Conservation (phyloP, 2,888 invertebrate species). For the Notodonta ziczac region DNA sequence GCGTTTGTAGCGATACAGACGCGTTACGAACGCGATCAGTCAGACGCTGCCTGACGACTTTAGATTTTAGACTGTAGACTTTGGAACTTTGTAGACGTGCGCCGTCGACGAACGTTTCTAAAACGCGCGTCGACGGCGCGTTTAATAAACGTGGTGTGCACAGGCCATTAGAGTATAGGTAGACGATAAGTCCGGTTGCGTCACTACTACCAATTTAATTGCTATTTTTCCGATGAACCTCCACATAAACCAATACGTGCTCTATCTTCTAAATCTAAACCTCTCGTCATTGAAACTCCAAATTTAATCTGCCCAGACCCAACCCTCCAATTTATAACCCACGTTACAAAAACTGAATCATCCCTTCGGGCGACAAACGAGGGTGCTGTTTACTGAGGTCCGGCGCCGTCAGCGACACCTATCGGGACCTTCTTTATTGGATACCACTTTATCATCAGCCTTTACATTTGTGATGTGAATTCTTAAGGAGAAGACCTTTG, state of each 20-base stretch:
- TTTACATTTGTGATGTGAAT: conserved; percentile 22
- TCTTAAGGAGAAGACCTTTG: conserved; percentile 10
- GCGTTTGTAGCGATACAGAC: no score
- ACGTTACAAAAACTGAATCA: conserved; percentile 27
- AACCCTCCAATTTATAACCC: conserved; percentile 5
- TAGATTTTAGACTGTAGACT: no score
- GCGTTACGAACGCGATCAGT: no score
- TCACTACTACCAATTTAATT: not conserved
- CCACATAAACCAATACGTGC: not conserved
- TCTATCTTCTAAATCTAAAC: not conserved
- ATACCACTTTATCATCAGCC: conserved; percentile 24
- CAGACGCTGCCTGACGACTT: no score
- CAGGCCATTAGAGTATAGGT: no score
- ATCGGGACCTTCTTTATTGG: conserved; percentile 33
- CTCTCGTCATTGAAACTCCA: conserved; percentile 1
- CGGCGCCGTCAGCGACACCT: conserved; percentile 33
- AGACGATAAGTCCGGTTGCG: no score
- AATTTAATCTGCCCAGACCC: not conserved
- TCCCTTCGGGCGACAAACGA: conserved; percentile 25
- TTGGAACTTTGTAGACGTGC: no score
- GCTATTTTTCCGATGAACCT: not conserved
- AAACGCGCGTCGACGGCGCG: no score
- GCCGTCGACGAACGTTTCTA: no score
- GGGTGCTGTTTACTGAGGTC: conserved; percentile 41
- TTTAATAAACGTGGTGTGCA: no score